Evolutionary conservation across 2,888 invertebrate genomes (phyloP).

Genomic region (Dichetophora obliterata): DNA sequence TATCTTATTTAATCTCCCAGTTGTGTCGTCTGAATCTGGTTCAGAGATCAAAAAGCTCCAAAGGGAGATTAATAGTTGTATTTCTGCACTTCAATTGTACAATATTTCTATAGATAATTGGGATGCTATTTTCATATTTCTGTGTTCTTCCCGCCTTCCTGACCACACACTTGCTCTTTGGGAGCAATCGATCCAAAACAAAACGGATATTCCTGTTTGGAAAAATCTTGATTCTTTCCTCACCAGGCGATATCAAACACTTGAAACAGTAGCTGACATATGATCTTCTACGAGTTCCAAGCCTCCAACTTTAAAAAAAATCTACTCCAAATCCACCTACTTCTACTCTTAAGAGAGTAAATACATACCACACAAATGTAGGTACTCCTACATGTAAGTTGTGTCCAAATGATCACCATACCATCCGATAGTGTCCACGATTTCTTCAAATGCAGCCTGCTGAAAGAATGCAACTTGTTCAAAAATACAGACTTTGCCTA

Average conservation of each 20-base stretch:
- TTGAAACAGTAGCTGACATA: neutral
- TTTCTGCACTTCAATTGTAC: neutral
- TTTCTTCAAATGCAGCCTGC: too few relatives aligned
- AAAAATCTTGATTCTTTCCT: neutral
- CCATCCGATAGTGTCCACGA: too few relatives aligned
- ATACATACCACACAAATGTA: too few relatives aligned
- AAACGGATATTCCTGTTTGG: neutral
- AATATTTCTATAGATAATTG: neutral
- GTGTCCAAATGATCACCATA: too few relatives aligned
- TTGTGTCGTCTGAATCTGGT: too few relatives aligned
- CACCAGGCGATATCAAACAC: neutral
- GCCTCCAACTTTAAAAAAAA: too few relatives aligned
- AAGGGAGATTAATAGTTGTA: neutral
- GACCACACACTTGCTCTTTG: constrained; percentile 26
- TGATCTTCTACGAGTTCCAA: neutral
- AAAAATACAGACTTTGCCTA: too few relatives aligned
- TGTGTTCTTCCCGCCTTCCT: constrained; percentile 39
- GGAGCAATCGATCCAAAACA: constrained; percentile 29
- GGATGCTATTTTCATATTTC: constrained; percentile 35
- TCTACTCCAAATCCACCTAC: neutral
- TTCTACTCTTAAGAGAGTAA: too few relatives aligned
- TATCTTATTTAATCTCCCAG: too few relatives aligned
- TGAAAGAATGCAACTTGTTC: too few relatives aligned
- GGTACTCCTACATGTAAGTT: too few relatives aligned
- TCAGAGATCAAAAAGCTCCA: too few relatives aligned